Base-by-base conservation (phyloP, 2,888 invertebrate species). In the Dorcus parallelipipedus region DNA sequence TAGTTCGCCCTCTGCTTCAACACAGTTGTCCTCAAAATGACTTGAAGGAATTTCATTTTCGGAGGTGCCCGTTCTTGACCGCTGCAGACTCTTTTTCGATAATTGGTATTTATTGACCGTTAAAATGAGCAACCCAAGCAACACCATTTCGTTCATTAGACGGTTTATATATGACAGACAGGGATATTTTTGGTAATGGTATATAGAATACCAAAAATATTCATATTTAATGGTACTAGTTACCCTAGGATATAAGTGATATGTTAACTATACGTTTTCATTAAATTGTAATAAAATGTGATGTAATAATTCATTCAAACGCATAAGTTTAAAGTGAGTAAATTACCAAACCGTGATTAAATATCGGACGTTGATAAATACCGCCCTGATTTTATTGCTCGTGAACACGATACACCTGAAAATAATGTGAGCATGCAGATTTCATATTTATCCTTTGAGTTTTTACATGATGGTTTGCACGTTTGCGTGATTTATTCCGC, bases 361-460 rank as follows among this genome's bases (percentile, higher is more conserved):
- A 75, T 73, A 71, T 69, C 65, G 62, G 74, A 73, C 73, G 69
- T 72, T 74, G 75, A 75, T 75, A 72, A 75, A 75, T 73, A 71
- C 54, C 62, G 69, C 67, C 67, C 67, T 68, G 67, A 71, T 73
- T 75, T 75, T 74, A 75, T 74, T 64, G 72, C 67, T 67, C 53
- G 63, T 65, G 69, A 69, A 69, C 74, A 74, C 74, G 74, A 73
- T 67, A 71, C 51, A 52, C 56, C 51, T 58, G 64, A 68, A 67
- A 67, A 68, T 62, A 67, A 69, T 65, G 67, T 66, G 66, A 64
- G 69, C 72, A 71, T 73, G 72, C 70, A 72, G 70, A 73, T 72
- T 71, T 67, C 55, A 70, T 68, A 71, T 73, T 74, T 73, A 74
- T 71, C 65, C 59, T 41, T 41, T 51, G 38, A 8, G 43, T 55